Conservation (phyloP, 2,797 vertebrate genomes). For the Crossoptilon crossoptilon region DNA sequence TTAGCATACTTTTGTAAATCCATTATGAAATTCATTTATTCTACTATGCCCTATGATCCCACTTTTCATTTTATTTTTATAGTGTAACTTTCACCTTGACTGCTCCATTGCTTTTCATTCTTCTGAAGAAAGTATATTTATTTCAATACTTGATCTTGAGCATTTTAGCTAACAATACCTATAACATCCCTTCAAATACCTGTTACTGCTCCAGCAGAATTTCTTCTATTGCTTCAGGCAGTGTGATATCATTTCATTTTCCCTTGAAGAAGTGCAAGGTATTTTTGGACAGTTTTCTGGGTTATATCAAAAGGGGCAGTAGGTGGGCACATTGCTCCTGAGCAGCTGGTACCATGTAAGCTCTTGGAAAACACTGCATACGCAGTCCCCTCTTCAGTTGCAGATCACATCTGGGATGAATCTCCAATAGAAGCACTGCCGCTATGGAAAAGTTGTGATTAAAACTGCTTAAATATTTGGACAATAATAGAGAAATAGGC, state of each 20-base stretch:
- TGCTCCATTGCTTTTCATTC: constrained; percentile 12
- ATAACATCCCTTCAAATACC: not conserved
- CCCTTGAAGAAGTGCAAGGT: not conserved
- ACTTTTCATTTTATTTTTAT: constrained; percentile 43
- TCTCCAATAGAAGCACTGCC: not conserved
- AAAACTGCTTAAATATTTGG: not conserved
- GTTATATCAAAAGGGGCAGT: not conserved
- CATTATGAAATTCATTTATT: constrained; percentile 67
- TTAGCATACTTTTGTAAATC: constrained; percentile 24
- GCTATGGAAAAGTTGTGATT: not conserved
- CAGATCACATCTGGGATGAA: not conserved
- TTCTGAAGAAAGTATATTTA: constrained; percentile 15
- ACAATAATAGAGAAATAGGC: not conserved
- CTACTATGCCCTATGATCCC: constrained; percentile 17
- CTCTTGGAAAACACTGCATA: not conserved
- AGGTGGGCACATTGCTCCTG: not conserved
- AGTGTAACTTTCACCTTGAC: constrained; percentile 19
- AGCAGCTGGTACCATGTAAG: not conserved
- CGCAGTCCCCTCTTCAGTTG: not conserved
- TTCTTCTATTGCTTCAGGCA: not conserved
- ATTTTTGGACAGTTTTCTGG: not conserved
- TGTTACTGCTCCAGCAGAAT: not conserved
- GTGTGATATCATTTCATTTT: not conserved
- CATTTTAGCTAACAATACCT: not conserved
- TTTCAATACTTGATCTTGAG: not conserved